Conservation (phyloP, 2,113 vertebrate species). For the Lagopus leucura region DNA sequence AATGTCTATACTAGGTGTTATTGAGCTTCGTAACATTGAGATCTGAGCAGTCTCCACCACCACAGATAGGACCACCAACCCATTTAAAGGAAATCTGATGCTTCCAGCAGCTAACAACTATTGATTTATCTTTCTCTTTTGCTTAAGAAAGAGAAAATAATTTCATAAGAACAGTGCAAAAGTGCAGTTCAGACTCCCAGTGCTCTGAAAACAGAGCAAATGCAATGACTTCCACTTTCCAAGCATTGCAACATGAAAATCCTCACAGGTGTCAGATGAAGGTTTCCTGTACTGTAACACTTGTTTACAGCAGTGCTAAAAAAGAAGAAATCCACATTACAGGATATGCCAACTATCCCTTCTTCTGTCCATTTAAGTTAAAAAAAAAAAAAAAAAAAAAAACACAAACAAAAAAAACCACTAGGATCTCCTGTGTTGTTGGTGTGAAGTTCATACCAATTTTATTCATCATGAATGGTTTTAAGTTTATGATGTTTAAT, state of each 20-base stretch:
- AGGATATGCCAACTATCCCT: not conserved
- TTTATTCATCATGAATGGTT: not conserved
- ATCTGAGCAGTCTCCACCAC: not conserved
- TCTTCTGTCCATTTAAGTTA: not conserved
- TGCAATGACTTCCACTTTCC: not conserved
- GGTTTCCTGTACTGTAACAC: not conserved
- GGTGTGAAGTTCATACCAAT: not conserved
- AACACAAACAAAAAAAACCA: no score
- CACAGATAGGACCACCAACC: slow-evolving; percentile 53
- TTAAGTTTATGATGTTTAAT: slow-evolving; percentile 58
- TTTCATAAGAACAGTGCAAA: slow-evolving; percentile 22
- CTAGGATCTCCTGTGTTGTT: not conserved
- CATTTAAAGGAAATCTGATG: slow-evolving; percentile 62
- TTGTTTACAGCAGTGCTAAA: not conserved
- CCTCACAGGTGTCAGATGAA: not conserved
- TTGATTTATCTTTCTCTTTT: slow-evolving; percentile 33
- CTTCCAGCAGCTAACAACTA: slow-evolving; percentile 43
- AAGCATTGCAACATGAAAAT: not conserved
- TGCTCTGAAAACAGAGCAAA: not conserved
- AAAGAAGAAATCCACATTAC: not conserved
- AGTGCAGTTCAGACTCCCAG: not conserved
- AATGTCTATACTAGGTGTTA: slow-evolving; percentile 8
- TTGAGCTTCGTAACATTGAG: slow-evolving; percentile 44
- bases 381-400: no score
- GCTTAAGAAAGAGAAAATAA: not conserved